Evolutionary conservation across 2,888 invertebrate genomes (phyloP).

Genomic region (Resseliella maxima): DNA sequence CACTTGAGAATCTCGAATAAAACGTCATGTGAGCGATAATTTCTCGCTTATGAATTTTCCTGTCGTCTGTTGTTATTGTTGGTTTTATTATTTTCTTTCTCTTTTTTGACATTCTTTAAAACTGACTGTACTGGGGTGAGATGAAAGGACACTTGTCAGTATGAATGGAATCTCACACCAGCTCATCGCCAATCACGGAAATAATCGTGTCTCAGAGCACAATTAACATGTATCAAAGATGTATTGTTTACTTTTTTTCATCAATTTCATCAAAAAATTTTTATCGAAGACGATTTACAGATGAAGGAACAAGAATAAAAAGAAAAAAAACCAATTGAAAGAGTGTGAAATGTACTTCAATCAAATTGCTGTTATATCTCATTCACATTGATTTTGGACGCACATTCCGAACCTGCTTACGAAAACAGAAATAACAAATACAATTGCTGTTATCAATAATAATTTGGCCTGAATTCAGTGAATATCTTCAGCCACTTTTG

Average conservation of each 20-base stretch:
- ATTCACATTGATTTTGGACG: background rate
- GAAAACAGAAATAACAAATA: background rate
- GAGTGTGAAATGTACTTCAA: too few species aligned
- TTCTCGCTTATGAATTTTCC: background rate
- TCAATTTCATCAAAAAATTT: too few species aligned
- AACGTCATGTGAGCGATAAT: constrained; percentile 3
- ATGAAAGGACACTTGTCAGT: background rate
- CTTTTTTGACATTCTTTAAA: background rate
- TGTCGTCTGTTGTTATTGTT: background rate
- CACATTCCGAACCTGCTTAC: background rate
- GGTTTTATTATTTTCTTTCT: background rate
- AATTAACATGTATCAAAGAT: constrained; percentile 26
- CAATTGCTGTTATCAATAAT: background rate
- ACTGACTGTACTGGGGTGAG: background rate
- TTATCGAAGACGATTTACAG: background rate
- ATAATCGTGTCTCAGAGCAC: background rate
- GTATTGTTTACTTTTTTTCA: background rate
- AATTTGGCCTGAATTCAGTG: background rate
- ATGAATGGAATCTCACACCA: constrained; percentile 51
- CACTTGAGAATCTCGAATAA: too few species aligned
- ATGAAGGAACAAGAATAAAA: background rate
- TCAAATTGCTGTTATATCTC: background rate
- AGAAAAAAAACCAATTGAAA: constrained; percentile 3
- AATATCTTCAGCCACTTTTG: background rate
- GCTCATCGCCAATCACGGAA: background rate